These are phyloP conservation scores for Dryomyza anilis DNA, from an alignment of 2,888 invertebrate species.

Conservation along the genomic window DNA sequence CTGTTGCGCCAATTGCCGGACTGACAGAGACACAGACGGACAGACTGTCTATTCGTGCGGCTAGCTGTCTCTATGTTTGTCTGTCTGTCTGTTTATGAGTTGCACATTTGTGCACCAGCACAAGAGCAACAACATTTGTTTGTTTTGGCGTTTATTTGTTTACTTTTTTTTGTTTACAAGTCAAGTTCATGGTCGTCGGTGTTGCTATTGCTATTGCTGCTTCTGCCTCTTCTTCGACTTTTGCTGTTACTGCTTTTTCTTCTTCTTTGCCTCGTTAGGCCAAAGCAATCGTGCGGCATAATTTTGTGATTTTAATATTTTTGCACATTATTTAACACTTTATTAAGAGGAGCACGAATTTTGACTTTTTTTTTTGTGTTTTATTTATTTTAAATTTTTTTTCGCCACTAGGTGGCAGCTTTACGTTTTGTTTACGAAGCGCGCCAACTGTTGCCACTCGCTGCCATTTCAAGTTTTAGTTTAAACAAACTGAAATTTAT, in stretches of 20 bases:
- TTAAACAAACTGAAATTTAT: neutral
- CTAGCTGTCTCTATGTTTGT: neutral
- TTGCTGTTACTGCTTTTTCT: neutral
- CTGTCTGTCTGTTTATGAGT: neutral
- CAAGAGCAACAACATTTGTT: neutral
- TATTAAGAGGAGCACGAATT: too few species aligned
- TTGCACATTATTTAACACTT: conserved; percentile 17
- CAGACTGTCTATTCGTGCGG: neutral
- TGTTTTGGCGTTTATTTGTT: conserved; percentile 29
- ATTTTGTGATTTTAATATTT: conserved; percentile 11
- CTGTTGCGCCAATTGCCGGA: neutral
- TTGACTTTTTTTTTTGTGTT: neutral
- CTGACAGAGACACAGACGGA: neutral
- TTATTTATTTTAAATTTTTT: conserved; percentile 2
- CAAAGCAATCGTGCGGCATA: conserved; percentile 22
- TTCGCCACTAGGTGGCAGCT: neutral
- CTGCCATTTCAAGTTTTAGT: too few species aligned
- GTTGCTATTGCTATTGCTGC: neutral
- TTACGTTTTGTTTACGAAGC: neutral
- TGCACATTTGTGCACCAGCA: too few species aligned
- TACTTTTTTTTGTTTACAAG: conserved; percentile 26
- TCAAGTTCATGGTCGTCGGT: conserved; percentile 30
- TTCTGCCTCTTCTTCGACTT: neutral
- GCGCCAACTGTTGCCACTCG: too few species aligned
- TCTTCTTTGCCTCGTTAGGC: conserved; percentile 10